Base-by-base conservation (phyloP, 1,140 invertebrate species). In the Sycophaga agraensis region DNA sequence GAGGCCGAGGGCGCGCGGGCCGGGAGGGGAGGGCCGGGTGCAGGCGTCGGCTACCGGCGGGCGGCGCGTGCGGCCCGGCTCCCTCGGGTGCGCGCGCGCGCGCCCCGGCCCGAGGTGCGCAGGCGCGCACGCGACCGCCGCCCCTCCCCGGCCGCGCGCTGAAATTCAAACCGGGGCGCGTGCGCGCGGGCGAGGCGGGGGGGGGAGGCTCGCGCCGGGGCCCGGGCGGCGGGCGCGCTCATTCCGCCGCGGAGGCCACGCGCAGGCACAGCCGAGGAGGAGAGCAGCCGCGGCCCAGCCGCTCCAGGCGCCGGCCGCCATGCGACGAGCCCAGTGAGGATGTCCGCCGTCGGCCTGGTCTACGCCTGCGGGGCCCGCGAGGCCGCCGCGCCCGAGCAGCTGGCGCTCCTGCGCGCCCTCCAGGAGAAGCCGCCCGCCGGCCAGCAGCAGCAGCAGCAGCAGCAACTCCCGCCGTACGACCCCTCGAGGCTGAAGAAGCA, bases 171-270 rank as follows among this genome's bases (percentile, higher is more conserved):
- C 74, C 75, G 75, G 28, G 4, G 16, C 16, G 28, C 11, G 28
- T 31, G 28, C 28, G 45, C 45, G 45, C 37, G 14, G 5, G 37
- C n/a, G 14, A 76, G n/a, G n/a, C n/a, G n/a, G n/a, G n/a, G n/a
- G n/a, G n/a, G n/a, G n/a, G n/a, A n/a, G n/a, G n/a, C n/a, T n/a
- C 49, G 34, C 11, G 26, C 46, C 19, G 14, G 21, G 28, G 8
- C 16, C 48, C 42, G 42, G 50, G 21, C 45, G 43, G 34, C 16
- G 68, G 69, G 71, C n/a, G 37, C 49, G n/a, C 58, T 79, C 77
- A 81, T 79, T 81, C 77, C 64, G 70, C 68, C 70, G 74, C 71
- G 70, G 72, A 79, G 73, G 78, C 72, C 77, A 78, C 78, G 75
- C 76, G 72, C n/a, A n/a, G 77, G 70, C 72, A 31, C 28, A 31